Conservation (phyloP, 1,140 invertebrate genomes). For the Panulirus ornatus region DNA sequence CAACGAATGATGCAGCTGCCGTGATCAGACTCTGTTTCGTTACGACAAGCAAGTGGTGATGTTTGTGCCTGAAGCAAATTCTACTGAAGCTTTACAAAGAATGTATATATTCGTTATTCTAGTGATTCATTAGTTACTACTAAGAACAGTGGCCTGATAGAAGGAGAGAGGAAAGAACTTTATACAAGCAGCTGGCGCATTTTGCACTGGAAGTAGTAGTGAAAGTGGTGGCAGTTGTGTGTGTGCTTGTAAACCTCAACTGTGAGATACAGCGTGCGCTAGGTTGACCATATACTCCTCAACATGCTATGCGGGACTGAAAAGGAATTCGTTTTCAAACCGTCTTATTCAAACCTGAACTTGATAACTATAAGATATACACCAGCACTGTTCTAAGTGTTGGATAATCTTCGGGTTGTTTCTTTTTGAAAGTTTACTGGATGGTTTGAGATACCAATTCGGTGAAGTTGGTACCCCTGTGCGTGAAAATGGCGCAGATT, state of each 20-base stretch:
- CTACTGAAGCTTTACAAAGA: constrained; percentile 69
- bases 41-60: constrained; percentile 69
- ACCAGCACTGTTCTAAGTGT: constrained; percentile 72
- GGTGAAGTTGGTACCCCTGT: constrained; percentile 70
- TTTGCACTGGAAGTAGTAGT: constrained; percentile 56
- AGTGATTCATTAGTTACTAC: constrained; percentile 68
- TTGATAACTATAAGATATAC: constrained; percentile 62
- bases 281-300: constrained; percentile 59
- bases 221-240: constrained; percentile 49
- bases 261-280: constrained; percentile 52
- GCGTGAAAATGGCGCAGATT: constrained; percentile 67
- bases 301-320: constrained; percentile 51
- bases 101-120: constrained; percentile 71
- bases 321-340: constrained; percentile 56
- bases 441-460: constrained; percentile 65
- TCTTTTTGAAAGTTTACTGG: constrained; percentile 61
- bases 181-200: constrained; percentile 58
- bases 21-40: constrained; percentile 67
- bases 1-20: constrained; percentile 69
- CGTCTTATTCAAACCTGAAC: constrained; percentile 65
- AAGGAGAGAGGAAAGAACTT: constrained; percentile 58
- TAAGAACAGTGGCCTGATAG: constrained; percentile 66
- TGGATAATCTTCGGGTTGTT: constrained; percentile 71
- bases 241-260: constrained; percentile 60
- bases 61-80: constrained; percentile 71